phyloP scores from a whole-genome alignment of 1,140 invertebrate species.

The Drosophila kepulauana region DNA sequence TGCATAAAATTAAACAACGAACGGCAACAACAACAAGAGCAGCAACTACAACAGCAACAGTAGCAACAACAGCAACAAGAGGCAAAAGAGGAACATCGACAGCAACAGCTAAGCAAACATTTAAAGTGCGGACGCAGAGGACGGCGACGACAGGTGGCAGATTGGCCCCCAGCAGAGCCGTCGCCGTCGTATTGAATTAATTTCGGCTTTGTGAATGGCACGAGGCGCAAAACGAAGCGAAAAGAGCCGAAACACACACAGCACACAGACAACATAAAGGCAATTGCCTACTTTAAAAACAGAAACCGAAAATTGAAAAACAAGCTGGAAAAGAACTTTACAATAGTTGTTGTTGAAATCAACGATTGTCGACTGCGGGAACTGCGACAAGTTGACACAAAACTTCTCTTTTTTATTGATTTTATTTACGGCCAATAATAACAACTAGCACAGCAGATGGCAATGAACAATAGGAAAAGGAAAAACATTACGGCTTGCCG shows the following conservation, averaged over 20 bases:
- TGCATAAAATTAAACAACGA: conserved; percentile 70
- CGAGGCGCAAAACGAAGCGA: background rate
- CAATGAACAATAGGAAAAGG: conserved; percentile 45
- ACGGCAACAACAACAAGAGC: conserved; percentile 25
- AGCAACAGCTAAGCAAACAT: conserved; percentile 41
- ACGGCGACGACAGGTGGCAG: conserved; percentile 71
- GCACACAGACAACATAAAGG: background rate
- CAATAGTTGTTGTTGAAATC: conserved; percentile 30
- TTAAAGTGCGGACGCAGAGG: conserved; percentile 10
- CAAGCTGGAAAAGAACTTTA: conserved; percentile 4
- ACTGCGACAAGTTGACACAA: conserved; percentile 58
- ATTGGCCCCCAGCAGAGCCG: conserved; percentile 39
- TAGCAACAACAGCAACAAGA: conserved; percentile 28
- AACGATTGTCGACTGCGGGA: conserved; percentile 21
- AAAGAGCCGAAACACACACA: conserved; percentile 14
- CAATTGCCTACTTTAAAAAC: conserved; percentile 18
- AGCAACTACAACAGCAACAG: conserved; percentile 35
- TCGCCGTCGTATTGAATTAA: conserved; percentile 63
- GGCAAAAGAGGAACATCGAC: conserved; percentile 14
- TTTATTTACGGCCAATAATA: conserved; percentile 54
- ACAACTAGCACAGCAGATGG: conserved; percentile 22
- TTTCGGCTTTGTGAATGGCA: conserved; percentile 38
- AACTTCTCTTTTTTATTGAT: conserved; percentile 69
- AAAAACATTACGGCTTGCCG: conserved; percentile 38
- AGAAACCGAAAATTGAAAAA: conserved; percentile 31